Evolutionary conservation across 2,113 vertebrate species (phyloP).

Genomic region (Phylloscopus trochilus): DNA sequence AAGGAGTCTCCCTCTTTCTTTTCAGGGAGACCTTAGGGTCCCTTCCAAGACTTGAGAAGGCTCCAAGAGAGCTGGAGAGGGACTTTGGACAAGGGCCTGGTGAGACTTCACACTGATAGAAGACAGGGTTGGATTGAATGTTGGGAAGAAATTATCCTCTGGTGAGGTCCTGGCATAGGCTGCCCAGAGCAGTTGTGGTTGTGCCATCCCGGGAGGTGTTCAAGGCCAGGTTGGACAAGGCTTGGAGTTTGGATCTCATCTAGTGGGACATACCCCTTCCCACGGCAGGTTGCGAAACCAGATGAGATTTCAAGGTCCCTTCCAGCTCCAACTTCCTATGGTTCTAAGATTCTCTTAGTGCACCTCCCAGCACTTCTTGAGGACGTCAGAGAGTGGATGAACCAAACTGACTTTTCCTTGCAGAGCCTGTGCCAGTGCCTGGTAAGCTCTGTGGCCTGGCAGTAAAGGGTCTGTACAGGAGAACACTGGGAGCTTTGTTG

Average conservation of each 20-base stretch:
- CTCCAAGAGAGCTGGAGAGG: background rate
- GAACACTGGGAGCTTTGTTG: background rate
- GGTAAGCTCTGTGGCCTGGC: background rate
- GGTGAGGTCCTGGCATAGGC: background rate
- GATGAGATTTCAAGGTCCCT: background rate
- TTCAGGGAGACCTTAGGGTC: background rate
- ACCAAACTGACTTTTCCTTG: background rate
- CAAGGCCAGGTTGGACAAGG: background rate
- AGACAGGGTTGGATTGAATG: background rate
- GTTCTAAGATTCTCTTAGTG: background rate
- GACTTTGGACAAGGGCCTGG: background rate
- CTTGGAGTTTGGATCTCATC: background rate
- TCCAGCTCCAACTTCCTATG: background rate
- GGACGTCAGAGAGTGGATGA: background rate
- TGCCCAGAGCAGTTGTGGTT: background rate
- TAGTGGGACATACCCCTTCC: background rate
- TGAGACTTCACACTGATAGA: background rate
- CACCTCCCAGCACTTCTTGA: background rate
- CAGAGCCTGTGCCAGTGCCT: accelerated
- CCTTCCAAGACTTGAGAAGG: background rate
- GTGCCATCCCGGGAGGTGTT: background rate
- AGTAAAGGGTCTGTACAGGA: background rate
- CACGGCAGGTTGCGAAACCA: background rate
- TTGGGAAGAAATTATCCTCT: background rate
- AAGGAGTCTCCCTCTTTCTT: background rate